phyloP scores from a whole-genome alignment of 92 coral and sea anemone genomes.

The Scolanthus callimorphus region DNA sequence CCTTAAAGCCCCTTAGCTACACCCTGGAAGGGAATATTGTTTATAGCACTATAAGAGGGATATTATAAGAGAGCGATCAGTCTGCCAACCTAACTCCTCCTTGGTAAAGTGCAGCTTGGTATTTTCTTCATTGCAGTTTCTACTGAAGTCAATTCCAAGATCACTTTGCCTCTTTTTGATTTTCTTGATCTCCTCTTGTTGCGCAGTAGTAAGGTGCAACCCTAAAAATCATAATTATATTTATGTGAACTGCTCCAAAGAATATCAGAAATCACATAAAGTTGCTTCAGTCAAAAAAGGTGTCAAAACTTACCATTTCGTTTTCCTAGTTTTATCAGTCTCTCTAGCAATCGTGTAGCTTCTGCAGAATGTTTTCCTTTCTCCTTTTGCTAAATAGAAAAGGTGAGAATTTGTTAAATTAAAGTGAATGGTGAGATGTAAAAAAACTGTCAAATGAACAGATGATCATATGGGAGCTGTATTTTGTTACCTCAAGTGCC shows the following conservation, averaged over 20 bases:
- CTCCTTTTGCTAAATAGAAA: slow-evolving; percentile 35
- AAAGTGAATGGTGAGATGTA: too few relatives aligned
- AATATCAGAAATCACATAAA: too few relatives aligned
- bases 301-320: slow-evolving; percentile 66
- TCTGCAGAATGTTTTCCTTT: slow-evolving; percentile 54
- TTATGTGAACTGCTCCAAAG: not conserved
- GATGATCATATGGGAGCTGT: too few relatives aligned
- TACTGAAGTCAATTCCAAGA: slow-evolving; percentile 82
- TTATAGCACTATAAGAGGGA: too few relatives aligned
- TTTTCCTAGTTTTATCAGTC: slow-evolving; percentile 83
- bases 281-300: not conserved
- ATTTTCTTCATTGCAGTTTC: slow-evolving; percentile 95
- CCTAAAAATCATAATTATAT: slow-evolving; percentile 35
- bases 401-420: not conserved
- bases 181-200: slow-evolving; percentile 74
- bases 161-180: slow-evolving; percentile 90
- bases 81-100: slow-evolving; percentile 63
- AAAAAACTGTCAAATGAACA: too few relatives aligned
- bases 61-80: not conserved
- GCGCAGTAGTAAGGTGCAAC: slow-evolving; percentile 74
- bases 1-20: too few relatives aligned
- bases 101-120: slow-evolving; percentile 76
- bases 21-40: too few relatives aligned
- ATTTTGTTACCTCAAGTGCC: slow-evolving; percentile 71
- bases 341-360: slow-evolving; percentile 69